Conservation (phyloP, 1,140 invertebrate species). For the Piezodorus guildinii region DNA sequence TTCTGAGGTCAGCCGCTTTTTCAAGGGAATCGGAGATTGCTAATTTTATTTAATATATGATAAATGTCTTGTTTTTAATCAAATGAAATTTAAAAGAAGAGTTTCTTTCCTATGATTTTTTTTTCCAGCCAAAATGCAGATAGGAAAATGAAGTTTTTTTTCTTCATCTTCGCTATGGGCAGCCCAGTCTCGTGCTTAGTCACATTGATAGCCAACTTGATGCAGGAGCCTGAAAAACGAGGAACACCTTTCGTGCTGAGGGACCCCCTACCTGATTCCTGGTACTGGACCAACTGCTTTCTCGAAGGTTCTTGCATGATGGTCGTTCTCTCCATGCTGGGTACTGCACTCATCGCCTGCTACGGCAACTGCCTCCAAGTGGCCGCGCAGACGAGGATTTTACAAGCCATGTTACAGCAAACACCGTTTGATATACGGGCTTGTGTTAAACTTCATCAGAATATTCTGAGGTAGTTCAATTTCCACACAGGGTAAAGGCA, state of each 20-base stretch:
- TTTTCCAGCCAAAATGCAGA: too few relatives aligned
- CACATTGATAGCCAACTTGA: too few relatives aligned
- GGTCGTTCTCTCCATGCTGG: background rate
- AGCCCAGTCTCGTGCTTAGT: too few relatives aligned
- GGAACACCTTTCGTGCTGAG: background rate
- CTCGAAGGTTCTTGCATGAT: background rate
- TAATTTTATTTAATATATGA: too few relatives aligned
- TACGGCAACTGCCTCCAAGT: background rate
- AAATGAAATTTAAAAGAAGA: too few relatives aligned
- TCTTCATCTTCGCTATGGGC: too few relatives aligned
- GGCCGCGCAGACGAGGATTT: background rate
- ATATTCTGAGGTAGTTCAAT: background rate
- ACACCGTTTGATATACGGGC: background rate
- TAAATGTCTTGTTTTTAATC: too few relatives aligned
- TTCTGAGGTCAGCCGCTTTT: too few relatives aligned
- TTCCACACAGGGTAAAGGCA: too few relatives aligned
- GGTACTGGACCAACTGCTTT: background rate
- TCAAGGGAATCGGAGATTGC: too few relatives aligned
- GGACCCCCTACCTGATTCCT: background rate
- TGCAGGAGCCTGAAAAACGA: background rate
- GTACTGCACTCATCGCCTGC: background rate
- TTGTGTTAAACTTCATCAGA: background rate
- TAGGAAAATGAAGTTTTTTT: too few relatives aligned
- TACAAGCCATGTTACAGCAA: background rate
- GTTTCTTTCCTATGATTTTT: too few relatives aligned